Conservation (phyloP, 2,888 invertebrate genomes). For the Amblyjoppa fuscipennis region DNA sequence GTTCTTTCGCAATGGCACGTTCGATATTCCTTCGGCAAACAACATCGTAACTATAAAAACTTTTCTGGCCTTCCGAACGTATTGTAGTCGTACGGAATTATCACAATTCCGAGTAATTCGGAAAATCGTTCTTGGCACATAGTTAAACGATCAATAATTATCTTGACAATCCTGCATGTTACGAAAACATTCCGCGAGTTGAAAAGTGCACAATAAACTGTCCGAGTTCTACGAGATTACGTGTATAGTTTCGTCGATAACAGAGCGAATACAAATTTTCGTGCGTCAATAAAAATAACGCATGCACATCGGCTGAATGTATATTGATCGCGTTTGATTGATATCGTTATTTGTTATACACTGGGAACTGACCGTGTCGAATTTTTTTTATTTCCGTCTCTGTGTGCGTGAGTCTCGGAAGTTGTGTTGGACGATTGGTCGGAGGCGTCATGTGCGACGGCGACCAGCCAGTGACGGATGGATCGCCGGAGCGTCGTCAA, state of each 20-base stretch:
- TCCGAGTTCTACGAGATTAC: background rate
- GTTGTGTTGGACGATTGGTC: slow-evolving; percentile 19
- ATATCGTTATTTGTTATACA: background rate
- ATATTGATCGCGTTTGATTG: background rate
- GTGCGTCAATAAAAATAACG: background rate
- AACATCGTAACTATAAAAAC: slow-evolving; percentile 7
- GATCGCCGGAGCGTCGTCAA: slow-evolving; percentile 71
- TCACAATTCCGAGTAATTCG: background rate
- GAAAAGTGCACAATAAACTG: background rate
- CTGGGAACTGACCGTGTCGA: background rate
- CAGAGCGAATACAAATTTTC: background rate
- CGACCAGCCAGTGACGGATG: slow-evolving; percentile 61
- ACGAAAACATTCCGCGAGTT: background rate
- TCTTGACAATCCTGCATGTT: background rate
- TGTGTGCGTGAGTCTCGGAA: slow-evolving; percentile 2
- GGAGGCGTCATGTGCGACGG: slow-evolving; percentile 18
- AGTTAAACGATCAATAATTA: background rate
- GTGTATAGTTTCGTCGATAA: background rate
- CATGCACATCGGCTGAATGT: background rate
- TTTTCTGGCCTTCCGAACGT: background rate
- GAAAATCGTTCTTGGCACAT: background rate
- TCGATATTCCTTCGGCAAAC: slow-evolving; percentile 43
- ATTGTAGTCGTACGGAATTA: background rate
- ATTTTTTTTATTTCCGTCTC: background rate
- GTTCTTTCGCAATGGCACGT: slow-evolving; percentile 11